Base-by-base conservation (phyloP, 2,113 vertebrate genomes). In the Choloepus hoffmanni region DNA sequence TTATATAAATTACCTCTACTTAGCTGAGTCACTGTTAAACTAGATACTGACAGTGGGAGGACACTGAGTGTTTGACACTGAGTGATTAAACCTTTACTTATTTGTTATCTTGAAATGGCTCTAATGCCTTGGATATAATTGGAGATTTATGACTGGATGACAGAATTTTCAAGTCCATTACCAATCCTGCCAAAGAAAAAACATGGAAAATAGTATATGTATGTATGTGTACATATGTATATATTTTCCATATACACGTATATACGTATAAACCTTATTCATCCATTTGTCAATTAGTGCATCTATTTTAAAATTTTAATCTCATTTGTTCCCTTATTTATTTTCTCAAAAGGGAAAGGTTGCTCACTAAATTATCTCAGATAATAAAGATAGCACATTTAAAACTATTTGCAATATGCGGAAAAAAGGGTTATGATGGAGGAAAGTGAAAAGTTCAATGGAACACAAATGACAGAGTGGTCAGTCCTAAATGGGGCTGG, bases 91-190 rank as follows among this genome's bases (percentile, higher is more conserved):
- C 5, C 14, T 89, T 95, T 97, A 72, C 6, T 67, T 33, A 74
- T 65, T 85, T 30, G 81, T 95, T 89, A 79, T 62, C 72, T 26
- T 33, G 58, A 96, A 98, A 94, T 74, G 72, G 26, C 36, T 96
- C 45, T 76, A 77, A 40, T 92, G 89, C 79, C 55, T 50, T 36
- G 92, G 48, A 94, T 88, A 85, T 73, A 94, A 94, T 40, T 92
- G 43, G n/a, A 60, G 0, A 19, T 91, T 94, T 97, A 92, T 91
- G 88, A 96, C 43, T 93, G 24, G 73, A 79, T 55, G 65, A 92
- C 40, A 94, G n/a, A 73, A 94, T 92, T 92, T 84, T 92, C 82
- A 97, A 93, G 72, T 21, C 0, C 40, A 81, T 82, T 97, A 92
- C 24, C 15, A 93, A 93, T 73, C 23, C 24, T 96, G 58, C 60